phyloP scores from a whole-genome alignment of 2,888 invertebrate species.

The Chrysolina haemoptera region DNA sequence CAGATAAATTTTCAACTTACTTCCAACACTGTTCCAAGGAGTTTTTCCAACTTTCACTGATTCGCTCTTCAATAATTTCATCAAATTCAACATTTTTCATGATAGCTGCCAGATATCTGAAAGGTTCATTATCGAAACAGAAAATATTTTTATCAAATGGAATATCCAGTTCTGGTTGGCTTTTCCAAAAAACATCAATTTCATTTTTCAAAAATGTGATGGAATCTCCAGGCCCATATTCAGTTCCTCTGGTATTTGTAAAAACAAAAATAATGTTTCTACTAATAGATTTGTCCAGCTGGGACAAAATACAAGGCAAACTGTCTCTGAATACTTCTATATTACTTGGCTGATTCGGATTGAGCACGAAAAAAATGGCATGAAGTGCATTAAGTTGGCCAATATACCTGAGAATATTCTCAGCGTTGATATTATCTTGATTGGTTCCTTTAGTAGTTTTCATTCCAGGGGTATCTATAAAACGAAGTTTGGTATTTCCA shows the following conservation, averaged over 20 bases:
- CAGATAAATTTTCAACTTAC: slow-evolving; percentile 48
- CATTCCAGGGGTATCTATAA: slow-evolving; percentile 66
- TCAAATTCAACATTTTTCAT: slow-evolving; percentile 54
- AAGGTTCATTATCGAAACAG: slow-evolving; percentile 65
- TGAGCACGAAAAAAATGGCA: slow-evolving; percentile 62
- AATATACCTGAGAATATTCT: slow-evolving; percentile 61
- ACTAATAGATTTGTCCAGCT: slow-evolving; percentile 63
- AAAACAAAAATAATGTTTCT: slow-evolving; percentile 65
- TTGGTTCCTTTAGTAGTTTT: slow-evolving; percentile 58
- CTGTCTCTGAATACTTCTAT: slow-evolving; percentile 63
- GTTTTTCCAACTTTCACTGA: slow-evolving; percentile 54
- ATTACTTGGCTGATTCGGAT: slow-evolving; percentile 60
- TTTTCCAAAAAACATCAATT: slow-evolving; percentile 53
- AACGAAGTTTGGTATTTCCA: slow-evolving; percentile 54
- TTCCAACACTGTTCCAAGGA: slow-evolving; percentile 56
- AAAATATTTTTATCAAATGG: slow-evolving; percentile 59
- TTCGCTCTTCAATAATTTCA: slow-evolving; percentile 34
- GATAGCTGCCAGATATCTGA: slow-evolving; percentile 61
- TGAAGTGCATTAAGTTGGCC: slow-evolving; percentile 60
- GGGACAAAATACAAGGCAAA: slow-evolving; percentile 62
- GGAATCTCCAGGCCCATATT: slow-evolving; percentile 57
- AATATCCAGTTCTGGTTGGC: slow-evolving; percentile 55
- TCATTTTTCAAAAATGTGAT: slow-evolving; percentile 55
- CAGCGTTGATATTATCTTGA: slow-evolving; percentile 57
- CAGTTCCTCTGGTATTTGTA: slow-evolving; percentile 57